phyloP scores from a whole-genome alignment of 1,140 invertebrate genomes.

The Brachionus angularis region DNA sequence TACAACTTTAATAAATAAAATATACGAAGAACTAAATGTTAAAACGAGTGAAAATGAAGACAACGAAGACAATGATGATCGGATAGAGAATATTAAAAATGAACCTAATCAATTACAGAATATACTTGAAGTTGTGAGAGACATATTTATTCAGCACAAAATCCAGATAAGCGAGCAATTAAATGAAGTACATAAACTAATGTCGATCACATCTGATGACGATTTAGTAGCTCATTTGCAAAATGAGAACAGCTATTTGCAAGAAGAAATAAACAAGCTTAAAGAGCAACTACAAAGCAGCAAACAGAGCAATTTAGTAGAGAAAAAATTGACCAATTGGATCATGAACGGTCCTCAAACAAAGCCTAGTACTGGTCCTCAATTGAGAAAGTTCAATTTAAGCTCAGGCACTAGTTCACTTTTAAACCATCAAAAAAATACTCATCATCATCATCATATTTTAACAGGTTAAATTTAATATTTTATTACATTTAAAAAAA shows the following conservation, averaged over 20 bases:
- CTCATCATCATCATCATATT: background rate
- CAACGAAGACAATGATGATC: background rate
- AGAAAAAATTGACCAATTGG: constrained; percentile 1
- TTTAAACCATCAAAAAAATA: background rate
- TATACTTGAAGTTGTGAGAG: constrained; percentile 22
- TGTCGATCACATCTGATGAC: constrained; percentile 10
- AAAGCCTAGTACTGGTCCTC: background rate
- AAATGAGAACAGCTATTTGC: background rate
- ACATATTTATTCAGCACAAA: constrained; percentile 35
- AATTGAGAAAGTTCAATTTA: background rate
- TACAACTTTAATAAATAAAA: background rate
- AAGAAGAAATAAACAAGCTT: constrained; percentile 8
- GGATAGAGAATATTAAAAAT: no score
- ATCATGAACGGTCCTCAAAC: background rate
- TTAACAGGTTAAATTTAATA: background rate
- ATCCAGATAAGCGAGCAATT: constrained; percentile 38
- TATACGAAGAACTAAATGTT: background rate
- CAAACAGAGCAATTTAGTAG: background rate
- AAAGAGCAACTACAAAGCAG: background rate
- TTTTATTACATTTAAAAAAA: no score
- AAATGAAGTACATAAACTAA: constrained; percentile 32
- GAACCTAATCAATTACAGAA: background rate
- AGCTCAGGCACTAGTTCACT: background rate
- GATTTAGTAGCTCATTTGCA: constrained; percentile 40
- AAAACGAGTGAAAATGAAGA: background rate